Evolutionary conservation across 2,113 vertebrate genomes (phyloP).

Genomic region (Halichoerus grypus): DNA sequence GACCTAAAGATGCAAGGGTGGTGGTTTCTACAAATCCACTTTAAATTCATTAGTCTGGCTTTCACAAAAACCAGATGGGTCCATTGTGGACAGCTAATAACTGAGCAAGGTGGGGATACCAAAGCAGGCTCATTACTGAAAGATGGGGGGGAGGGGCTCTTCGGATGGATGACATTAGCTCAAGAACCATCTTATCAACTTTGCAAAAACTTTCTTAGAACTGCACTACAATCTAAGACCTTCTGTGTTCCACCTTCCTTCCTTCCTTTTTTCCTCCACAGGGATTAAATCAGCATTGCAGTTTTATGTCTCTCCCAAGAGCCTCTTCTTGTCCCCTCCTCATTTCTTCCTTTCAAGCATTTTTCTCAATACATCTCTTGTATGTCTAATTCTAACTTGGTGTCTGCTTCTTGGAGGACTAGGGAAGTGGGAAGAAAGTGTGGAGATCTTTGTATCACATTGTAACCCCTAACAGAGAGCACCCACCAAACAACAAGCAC

Average conservation of each 20-base stretch:
- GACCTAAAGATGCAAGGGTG: neutral
- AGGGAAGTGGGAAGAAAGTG: neutral
- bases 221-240: neutral
- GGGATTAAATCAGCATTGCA: neutral
- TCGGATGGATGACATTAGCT: neutral
- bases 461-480: neutral
- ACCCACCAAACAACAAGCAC: neutral
- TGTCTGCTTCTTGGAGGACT: neutral
- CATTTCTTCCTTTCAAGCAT: neutral
- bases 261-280: neutral
- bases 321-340: neutral
- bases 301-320: neutral
- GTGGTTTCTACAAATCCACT: neutral
- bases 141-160: neutral
- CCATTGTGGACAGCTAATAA: neutral
- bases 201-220: neutral
- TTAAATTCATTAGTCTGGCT: neutral
- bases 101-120: neutral
- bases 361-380: neutral
- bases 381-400: neutral
- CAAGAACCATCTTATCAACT: neutral
- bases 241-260: neutral
- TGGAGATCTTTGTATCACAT: neutral
- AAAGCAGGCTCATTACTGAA: neutral
- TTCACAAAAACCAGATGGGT: neutral